These are phyloP conservation scores for Panonychus citri DNA, from an alignment of 1,140 invertebrate genomes.

Conservation along the genomic window DNA sequence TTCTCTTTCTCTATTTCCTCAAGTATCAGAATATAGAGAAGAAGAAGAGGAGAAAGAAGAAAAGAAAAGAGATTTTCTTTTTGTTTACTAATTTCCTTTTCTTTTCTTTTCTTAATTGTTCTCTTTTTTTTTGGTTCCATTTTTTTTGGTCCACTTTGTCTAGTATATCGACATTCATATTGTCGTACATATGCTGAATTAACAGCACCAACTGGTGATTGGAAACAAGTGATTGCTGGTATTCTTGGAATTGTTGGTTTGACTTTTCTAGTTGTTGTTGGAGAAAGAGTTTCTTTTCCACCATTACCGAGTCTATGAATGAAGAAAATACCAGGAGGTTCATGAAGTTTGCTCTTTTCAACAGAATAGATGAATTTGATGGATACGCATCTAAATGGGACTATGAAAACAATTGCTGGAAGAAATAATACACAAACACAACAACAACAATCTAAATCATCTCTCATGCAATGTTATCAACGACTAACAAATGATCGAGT, in stretches of 20 bases:
- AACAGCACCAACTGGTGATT: slow-evolving; percentile 58
- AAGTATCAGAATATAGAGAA: too few relatives aligned
- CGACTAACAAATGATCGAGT: too few relatives aligned
- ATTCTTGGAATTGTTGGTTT: slow-evolving; percentile 29
- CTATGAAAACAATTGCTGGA: slow-evolving; percentile 34
- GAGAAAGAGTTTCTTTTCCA: slow-evolving; percentile 34
- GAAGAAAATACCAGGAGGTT: slow-evolving; percentile 46
- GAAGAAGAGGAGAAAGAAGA: too few relatives aligned
- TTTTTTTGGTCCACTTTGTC: too few relatives aligned
- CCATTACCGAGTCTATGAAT: slow-evolving; percentile 43
- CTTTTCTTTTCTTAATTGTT: not conserved
- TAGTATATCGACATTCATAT: slow-evolving; percentile 68
- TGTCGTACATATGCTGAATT: slow-evolving; percentile 79
- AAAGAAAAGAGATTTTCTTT: too few relatives aligned
- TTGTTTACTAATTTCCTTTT: too few relatives aligned
- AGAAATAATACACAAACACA: too few relatives aligned
- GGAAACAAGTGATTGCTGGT: slow-evolving; percentile 50
- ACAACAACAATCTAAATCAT: too few relatives aligned
- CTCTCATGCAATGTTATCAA: too few relatives aligned
- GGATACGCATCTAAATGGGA: slow-evolving; percentile 37
- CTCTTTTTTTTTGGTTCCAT: too few relatives aligned
- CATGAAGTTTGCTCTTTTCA: slow-evolving; percentile 52
- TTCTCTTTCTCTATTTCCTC: too few relatives aligned
- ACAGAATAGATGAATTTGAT: slow-evolving; percentile 49
- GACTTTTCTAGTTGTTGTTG: slow-evolving; percentile 11